Percentiles rank a stretch among this genome's conserved stretches.
Evolutionary conservation across 2,113 vertebrate species (phyloP).

Genomic region (Leucopsar rothschildi): DNA sequence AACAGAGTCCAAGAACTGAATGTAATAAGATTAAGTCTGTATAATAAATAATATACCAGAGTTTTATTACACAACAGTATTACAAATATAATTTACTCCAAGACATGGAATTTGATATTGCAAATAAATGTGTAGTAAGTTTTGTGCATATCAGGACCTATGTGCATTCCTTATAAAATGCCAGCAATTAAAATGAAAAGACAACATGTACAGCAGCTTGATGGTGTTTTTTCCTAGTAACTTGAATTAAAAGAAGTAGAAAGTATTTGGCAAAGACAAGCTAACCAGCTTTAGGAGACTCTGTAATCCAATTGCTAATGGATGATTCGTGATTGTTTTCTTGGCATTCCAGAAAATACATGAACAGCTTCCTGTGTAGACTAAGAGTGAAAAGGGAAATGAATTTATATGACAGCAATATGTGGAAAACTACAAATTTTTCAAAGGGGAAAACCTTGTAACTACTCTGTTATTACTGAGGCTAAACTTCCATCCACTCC

Average conservation of each 20-base stretch:
- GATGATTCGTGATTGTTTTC: not conserved
- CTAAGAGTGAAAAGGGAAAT: not conserved
- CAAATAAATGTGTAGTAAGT: not conserved
- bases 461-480: not conserved
- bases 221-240: not conserved
- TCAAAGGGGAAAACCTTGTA: not conserved
- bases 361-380: not conserved
- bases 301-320: not conserved
- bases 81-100: constrained; percentile 19
- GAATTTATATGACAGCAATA: not conserved
- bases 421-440: not conserved
- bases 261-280: constrained; percentile 22
- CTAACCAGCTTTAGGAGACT: not conserved
- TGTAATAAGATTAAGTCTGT: not conserved
- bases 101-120: constrained; percentile 15
- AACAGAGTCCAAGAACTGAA: not conserved
- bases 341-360: constrained; percentile 11
- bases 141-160: not conserved
- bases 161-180: not conserved
- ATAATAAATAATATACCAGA: constrained; percentile 11
- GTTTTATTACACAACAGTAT: not conserved
- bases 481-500: not conserved
- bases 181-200: constrained; percentile 26
- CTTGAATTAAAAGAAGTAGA: not conserved
- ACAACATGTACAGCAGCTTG: not conserved